These are phyloP conservation scores for Sinocyclocheilus maitianheensis DNA, from an alignment of 2,113 vertebrate species.

Conservation along the genomic window DNA sequence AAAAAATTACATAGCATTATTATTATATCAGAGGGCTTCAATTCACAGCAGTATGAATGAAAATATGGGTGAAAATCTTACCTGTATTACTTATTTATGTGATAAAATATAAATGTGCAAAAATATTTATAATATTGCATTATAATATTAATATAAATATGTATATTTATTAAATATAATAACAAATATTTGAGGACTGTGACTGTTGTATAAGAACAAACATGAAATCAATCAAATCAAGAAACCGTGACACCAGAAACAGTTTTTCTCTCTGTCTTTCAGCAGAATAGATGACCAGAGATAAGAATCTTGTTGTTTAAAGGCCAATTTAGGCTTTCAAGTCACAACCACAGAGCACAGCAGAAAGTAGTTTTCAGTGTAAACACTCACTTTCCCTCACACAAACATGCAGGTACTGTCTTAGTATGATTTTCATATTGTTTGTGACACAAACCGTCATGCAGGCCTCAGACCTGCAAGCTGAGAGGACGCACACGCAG, in stretches of 20 bases:
- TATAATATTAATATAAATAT: neutral
- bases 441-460: slow-evolving; percentile 19
- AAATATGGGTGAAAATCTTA: neutral
- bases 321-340: neutral
- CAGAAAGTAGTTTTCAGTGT: slow-evolving; percentile 27
- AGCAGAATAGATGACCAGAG: neutral
- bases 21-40: no score
- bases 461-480: neutral
- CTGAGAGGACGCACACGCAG: neutral
- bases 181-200: neutral
- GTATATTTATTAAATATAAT: neutral
- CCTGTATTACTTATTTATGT: neutral
- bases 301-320: neutral
- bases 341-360: neutral
- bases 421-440: neutral
- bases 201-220: neutral
- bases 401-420: neutral
- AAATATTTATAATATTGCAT: neutral
- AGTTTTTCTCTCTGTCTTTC: neutral
- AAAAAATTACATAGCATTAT: no score
- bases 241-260: neutral
- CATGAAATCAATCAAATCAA: neutral
- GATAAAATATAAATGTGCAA: neutral
- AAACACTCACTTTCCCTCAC: neutral
- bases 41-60: neutral